phyloP scores from a whole-genome alignment of 2,888 invertebrate genomes.

The Chymomyza caudatula region DNA sequence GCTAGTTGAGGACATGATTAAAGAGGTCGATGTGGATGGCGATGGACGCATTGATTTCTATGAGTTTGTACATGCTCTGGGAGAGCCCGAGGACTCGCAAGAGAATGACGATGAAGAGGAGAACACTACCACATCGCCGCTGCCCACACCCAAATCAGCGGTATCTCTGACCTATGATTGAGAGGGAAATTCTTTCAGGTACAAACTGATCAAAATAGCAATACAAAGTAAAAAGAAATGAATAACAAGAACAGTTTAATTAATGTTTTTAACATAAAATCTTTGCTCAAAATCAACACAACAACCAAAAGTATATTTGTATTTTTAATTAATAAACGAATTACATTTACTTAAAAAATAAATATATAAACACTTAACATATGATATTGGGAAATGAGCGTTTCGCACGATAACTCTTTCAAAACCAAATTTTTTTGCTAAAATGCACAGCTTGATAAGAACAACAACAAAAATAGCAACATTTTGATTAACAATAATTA shows the following conservation, averaged over 20 bases:
- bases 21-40: slow-evolving; percentile 96
- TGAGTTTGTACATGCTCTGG: slow-evolving; percentile 90
- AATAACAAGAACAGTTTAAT: not conserved
- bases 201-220: not conserved
- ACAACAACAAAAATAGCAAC: slow-evolving; percentile 5
- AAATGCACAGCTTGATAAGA: not conserved
- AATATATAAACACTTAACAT: too few species aligned
- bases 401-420: too few species aligned
- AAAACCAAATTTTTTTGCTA: not conserved
- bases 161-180: slow-evolving; percentile 70
- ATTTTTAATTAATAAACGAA: not conserved
- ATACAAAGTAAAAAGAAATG: not conserved
- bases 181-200: slow-evolving; percentile 1
- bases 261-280: not conserved
- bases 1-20: slow-evolving; percentile 97
- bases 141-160: slow-evolving; percentile 76
- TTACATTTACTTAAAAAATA: not conserved
- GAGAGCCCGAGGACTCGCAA: slow-evolving; percentile 89
- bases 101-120: slow-evolving; percentile 85
- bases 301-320: not conserved
- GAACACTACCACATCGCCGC: slow-evolving; percentile 79
- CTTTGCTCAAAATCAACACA: not conserved
- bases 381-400: too few species aligned
- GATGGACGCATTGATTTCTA: slow-evolving; percentile 96
- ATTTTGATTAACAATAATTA: not conserved